Evolutionary conservation across 2,888 invertebrate genomes (phyloP), one percentile per base, ranked within the genome.

Genomic region (Argynnis bischoffii): DNA sequence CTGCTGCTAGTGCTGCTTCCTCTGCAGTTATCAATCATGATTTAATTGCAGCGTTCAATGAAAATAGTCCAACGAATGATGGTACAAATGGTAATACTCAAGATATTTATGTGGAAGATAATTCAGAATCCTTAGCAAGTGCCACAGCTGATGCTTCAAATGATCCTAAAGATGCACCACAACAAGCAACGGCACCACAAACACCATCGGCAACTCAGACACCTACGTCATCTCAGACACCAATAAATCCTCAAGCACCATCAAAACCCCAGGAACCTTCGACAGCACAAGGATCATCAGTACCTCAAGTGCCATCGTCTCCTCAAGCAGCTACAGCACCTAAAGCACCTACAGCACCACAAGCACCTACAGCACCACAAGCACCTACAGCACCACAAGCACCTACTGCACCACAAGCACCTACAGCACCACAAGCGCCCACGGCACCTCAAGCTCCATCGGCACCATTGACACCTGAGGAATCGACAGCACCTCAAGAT

Each of bases 51-150:
- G 73, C 72, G 47, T 68, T 76, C 46, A 63, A 69, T 51, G 70
- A 74, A 60, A 68, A 70, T 21, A 54, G 64, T 16, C 16, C 57
- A 41, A 57, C 69, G 31, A 67, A 69, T 14, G 59, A 59, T 66
- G 67, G 64, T 6, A 18, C 69, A 48, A 65, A 61, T 31, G 66
- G 21, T 21, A 68, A 73, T 35, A 69, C 66, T 13, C 71, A 78
- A 69, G 67, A 76, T 54, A 74, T 78, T 57, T 74, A 70, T 6
- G 67, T 75, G 8, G 69, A 71, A 63, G 75, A 74, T 66, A 57
- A 48, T n/a, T 73, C 75, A 6, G 16, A 69, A n/a, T 69, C 77
- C 31, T 50, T 47, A 8, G 68, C 77, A 47, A 69, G 59, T 31
- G 69, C 76, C n/a, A 15, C 69, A 46, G 66, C 73, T 14, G 60